Conservation (phyloP, 2,797 vertebrate species). For the Scolopax bukidnonensis region DNA sequence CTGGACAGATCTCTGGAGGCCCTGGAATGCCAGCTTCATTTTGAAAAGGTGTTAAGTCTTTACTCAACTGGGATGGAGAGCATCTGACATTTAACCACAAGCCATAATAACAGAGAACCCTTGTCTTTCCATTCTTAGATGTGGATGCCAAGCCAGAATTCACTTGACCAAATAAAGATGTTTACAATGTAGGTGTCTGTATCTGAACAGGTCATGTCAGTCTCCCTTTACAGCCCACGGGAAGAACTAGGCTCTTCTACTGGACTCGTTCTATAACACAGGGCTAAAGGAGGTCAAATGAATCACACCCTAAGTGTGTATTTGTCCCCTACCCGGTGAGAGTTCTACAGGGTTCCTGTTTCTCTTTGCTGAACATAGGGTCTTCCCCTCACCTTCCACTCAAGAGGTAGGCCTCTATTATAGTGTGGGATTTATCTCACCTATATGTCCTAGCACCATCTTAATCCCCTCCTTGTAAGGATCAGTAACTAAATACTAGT, state of each 20-base stretch:
- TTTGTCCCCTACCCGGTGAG: neutral
- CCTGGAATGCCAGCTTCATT: neutral
- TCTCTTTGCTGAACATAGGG: neutral
- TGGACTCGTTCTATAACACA: neutral
- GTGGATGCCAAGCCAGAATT: slow-evolving; percentile 39
- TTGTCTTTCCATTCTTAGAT: slow-evolving; percentile 13
- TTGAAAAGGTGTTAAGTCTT: slow-evolving; percentile 8
- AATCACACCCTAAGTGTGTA: neutral
- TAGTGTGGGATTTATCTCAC: no score
- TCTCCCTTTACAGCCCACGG: neutral
- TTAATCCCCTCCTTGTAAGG: neutral
- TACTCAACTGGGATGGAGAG: neutral
- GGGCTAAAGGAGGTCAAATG: slow-evolving; percentile 46
- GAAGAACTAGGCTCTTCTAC: neutral
- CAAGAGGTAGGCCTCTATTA: neutral
- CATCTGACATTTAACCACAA: slow-evolving; percentile 47
- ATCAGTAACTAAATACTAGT: neutral
- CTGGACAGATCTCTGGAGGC: neutral
- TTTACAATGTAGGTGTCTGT: slow-evolving; percentile 40
- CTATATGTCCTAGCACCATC: neutral
- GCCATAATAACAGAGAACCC: slow-evolving; percentile 45
- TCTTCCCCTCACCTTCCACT: neutral
- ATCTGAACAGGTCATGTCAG: slow-evolving; percentile 43
- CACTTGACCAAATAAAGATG: slow-evolving; percentile 20
- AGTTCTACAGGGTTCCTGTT: neutral